phyloP scores from a whole-genome alignment of 2,888 invertebrate genomes.

The Ectropis crepuscularia region DNA sequence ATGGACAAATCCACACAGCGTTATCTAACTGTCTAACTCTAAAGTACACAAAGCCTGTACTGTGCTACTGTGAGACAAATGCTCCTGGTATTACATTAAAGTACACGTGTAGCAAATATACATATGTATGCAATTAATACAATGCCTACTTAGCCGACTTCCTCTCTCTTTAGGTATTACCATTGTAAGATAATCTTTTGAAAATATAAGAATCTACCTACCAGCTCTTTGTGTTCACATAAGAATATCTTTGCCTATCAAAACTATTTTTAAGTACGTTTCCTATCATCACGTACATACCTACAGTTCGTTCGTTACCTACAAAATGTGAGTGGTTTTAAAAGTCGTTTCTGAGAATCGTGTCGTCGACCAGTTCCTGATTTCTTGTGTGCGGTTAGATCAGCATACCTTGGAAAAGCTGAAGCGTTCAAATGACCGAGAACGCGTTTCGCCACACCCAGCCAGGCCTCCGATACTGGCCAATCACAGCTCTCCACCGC shows the following conservation, averaged over 20 bases:
- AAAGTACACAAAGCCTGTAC: too few relatives aligned
- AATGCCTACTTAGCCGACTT: too few relatives aligned
- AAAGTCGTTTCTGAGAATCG: constrained; percentile 6
- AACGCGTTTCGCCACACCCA: constrained; percentile 78
- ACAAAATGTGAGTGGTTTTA: background rate
- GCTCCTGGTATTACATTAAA: too few relatives aligned
- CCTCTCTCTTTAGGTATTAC: too few relatives aligned
- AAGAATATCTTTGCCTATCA: background rate
- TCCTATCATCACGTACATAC: background rate
- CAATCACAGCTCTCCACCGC: constrained; percentile 71
- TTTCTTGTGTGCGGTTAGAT: constrained; percentile 50
- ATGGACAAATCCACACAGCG: too few relatives aligned
- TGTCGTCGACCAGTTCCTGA: constrained; percentile 49
- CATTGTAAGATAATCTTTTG: too few relatives aligned
- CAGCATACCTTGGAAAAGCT: constrained; percentile 48
- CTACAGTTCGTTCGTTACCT: background rate
- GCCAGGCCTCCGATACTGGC: constrained; percentile 74
- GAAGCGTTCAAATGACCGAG: constrained; percentile 55
- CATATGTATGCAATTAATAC: too few relatives aligned
- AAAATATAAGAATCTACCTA: too few relatives aligned
- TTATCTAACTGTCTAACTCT: too few relatives aligned
- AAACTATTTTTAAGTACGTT: background rate
- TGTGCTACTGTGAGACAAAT: too few relatives aligned
- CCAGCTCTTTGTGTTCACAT: background rate
- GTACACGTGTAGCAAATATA: too few relatives aligned